Conservation (phyloP, 2,113 vertebrate genomes). For the Coryphaenoides rupestris region DNA sequence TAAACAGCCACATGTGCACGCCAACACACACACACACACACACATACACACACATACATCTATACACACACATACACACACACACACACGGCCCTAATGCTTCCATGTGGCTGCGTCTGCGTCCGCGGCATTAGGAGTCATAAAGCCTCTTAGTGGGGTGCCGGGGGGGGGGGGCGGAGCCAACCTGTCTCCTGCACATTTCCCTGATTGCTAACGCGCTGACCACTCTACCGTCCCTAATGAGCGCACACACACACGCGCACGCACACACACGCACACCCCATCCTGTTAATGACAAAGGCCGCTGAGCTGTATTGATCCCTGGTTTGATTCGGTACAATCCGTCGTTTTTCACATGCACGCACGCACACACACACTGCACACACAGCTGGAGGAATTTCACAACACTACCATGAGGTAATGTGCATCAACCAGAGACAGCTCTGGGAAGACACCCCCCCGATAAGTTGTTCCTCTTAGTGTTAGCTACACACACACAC, state of each 20-base stretch:
- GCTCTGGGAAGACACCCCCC: too few relatives aligned
- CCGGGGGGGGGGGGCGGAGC: too few relatives aligned
- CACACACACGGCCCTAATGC: background rate
- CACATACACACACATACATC: background rate
- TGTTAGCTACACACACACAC: background rate
- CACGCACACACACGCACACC: background rate
- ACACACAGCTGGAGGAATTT: conserved; percentile 13
- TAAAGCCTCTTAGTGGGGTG: background rate
- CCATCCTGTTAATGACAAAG: background rate
- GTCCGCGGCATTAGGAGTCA: background rate
- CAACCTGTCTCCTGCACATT: conserved; percentile 39
- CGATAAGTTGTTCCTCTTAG: too few relatives aligned
- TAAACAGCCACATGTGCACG: background rate
- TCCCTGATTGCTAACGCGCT: conserved; percentile 44
- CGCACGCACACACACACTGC: too few relatives aligned
- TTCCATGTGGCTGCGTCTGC: background rate
- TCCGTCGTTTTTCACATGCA: conserved; percentile 1
- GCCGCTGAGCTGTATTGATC: conserved; percentile 16
- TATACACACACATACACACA: background rate
- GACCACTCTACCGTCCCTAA: background rate
- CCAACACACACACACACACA: background rate
- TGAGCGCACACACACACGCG: background rate
- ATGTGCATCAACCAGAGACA: too few relatives aligned
- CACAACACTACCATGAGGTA: too few relatives aligned
- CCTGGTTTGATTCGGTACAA: background rate